Evolutionary conservation across 2,888 invertebrate genomes (phyloP), one percentile per base, ranked within the genome.

Genomic region (Folsomia candida): DNA sequence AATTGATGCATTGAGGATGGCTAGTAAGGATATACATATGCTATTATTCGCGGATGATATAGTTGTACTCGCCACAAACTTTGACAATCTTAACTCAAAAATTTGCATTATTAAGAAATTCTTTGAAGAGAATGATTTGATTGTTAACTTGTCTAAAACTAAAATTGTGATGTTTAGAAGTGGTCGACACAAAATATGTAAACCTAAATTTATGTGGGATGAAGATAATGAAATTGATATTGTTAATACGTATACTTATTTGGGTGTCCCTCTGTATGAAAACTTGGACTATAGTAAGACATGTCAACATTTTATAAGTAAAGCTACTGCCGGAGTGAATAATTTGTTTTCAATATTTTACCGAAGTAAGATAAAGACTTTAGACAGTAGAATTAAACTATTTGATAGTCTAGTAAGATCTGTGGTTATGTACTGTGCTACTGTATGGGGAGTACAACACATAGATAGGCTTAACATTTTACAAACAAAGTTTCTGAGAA

Each of bases 41-140:
- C 26, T 65, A 2, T 24, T 65, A 2, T 65, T 24, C 25, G 65
- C 65, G 3, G 65, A 65, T 25, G 65, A 65, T 20, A 65, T 65
- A n/a, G 51, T 65, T 6, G 1, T 54, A 1, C 51, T 65, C 1
- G 51, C 65, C 18, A 65, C 65, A 24, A 65, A 54, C 6, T 20
- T 51, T 2, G 14, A n/a, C 25, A 51, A 65, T 25, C n/a, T 65
- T 1, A 47, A 65, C 14, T 14, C 9, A 4, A 65, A 65, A 27
- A 25, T 65, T 2, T 25, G 54, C 9, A 2, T 65, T 25, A 9
- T 65, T 24, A 2, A 25, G 2, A 4, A 2, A 18, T 65, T 26
- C 54, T 65, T 65, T 51, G n/a, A 47, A 2, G 24, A 27, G 2
- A 47, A 65, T n/a, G 9, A 25, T 2, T 51, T 65, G 18, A 65